Evolutionary conservation across 2,888 invertebrate species (phyloP).

Genomic region (Ametastegia equiseti): DNA sequence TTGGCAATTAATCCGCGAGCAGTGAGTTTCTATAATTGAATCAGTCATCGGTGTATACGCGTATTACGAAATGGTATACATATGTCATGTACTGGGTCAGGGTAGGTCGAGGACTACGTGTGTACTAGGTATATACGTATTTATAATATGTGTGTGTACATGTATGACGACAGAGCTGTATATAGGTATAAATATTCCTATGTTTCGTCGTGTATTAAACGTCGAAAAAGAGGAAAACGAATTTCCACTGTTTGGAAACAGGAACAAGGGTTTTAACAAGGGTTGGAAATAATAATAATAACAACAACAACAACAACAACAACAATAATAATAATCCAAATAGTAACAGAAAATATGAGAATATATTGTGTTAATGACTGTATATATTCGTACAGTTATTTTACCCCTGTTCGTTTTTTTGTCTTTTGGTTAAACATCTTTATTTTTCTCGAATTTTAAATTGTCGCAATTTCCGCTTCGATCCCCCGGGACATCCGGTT

Average conservation of each 20-base stretch:
- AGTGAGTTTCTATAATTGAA: neutral
- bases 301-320: neutral
- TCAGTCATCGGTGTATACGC: neutral
- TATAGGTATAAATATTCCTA: neutral
- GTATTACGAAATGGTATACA: neutral
- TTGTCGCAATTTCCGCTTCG: neutral
- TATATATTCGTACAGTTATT: too few relatives aligned
- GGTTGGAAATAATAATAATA: too few relatives aligned
- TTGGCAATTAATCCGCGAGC: neutral
- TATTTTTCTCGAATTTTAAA: neutral
- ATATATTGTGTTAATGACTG: too few relatives aligned
- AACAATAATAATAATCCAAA: neutral
- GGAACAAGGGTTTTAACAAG: neutral
- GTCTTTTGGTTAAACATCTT: neutral
- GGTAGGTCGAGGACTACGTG: neutral
- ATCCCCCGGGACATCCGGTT: neutral
- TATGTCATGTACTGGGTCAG: too few relatives aligned
- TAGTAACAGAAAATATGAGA: too few relatives aligned
- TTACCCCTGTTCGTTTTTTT: neutral
- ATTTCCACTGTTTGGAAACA: neutral
- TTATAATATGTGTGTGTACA: neutral
- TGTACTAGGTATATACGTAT: neutral
- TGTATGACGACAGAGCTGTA: too few relatives aligned
- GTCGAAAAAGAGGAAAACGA: neutral
- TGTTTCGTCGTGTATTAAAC: neutral